Base-by-base conservation (phyloP, 1,140 invertebrate genomes). In the Asbolus verrucosus region DNA sequence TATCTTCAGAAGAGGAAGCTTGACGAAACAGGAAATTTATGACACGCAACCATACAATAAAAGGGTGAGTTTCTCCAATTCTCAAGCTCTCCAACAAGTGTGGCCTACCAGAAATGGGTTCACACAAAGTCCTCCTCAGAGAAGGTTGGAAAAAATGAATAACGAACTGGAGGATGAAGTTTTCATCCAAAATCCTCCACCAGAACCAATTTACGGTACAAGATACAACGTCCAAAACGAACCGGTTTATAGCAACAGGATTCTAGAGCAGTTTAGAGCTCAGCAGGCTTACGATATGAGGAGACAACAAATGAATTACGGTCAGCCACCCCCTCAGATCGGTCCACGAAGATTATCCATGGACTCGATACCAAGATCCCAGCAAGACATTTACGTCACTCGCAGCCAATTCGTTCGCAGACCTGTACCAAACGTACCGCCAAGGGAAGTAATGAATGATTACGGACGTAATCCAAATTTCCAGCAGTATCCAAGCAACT, bases 61-160 rank as follows among this genome's bases (percentile, higher is more conserved):
- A 41, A 80, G 85, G 50, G 85, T 86, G 0, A 86, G 85, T 67
- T 86, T 86, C 68, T 83, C 81, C 0, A 84, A 73, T 65, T 65
- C 50, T 19, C 77, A 76, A 67, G 76, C 60, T 21, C 0, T 73
- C 76, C 27, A 63, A 36, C 76, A 46, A 77, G 79, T 50, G 76
- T 86, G 85, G 85, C 85, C 85, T 6, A 86, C 84, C 0, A 85
- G 83, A 61, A 84, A 83, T 41, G 85, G 85, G 0, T 84, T 81
- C 67, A 84, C 84, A 0, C 80, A 84, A n/a, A 84, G 84, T 74
- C 85, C 85, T 2, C 85, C 85, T 0, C 85, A 85, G 0, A 79
- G 85, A 33, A 79, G 82, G 59, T 74, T 84, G 1, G 78, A 80
- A 11, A 69, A 54, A 15, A 8, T 33, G 11, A 33, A 67, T 8